Evolutionary conservation across 2,888 invertebrate species (phyloP), one percentile per base, ranked within the genome.

Genomic region (Neocrepidodera transversa): DNA sequence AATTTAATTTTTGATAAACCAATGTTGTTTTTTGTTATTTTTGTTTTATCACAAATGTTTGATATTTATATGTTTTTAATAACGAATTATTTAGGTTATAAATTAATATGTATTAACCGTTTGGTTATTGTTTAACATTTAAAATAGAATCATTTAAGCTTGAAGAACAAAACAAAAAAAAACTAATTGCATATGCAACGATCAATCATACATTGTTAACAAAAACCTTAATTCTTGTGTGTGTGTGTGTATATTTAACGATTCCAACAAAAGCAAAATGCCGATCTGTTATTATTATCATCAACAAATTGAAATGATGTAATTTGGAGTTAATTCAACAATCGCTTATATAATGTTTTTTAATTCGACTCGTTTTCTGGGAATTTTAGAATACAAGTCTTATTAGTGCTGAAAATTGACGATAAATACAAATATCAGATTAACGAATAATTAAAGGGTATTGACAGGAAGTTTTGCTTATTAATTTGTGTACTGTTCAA

Each of bases 241-340:
- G 6, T 23, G 6, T 23, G 6, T 5, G 23, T 23, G 4, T 23
- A 23, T 23, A 23, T 23, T 23, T 23, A 23, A 23, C 23, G 6
- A 28, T 10, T 10, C 8, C 8, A n/a, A 28, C 28, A 28, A 28
- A 28, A 28, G 28, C 23, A 23, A 23, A n/a, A 23, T 23, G 23
- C 28, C 28, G 28, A 28, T 28, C 28, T 28, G 28, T 28, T 28
- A 28, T 28, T 28, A 28, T 43, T 26, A 26, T 43, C 43, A 26
- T 43, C 43, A n/a, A n/a, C n/a, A n/a, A 18, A 43, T 43, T 23
- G 13, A 18, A n/a, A 11, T 28, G 28, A 28, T 28, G 28, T 28
- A 28, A 28, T 28, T 28, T 28, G 28, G 10, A 28, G 28, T 28
- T 28, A 28, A 28, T 28, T 28, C 10, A 8, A 28, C 28, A 28